Percentiles rank a stretch among this genome's conserved stretches.
phyloP scores from a whole-genome alignment of 1,140 invertebrate species.

The Sarcophaga bullata region DNA sequence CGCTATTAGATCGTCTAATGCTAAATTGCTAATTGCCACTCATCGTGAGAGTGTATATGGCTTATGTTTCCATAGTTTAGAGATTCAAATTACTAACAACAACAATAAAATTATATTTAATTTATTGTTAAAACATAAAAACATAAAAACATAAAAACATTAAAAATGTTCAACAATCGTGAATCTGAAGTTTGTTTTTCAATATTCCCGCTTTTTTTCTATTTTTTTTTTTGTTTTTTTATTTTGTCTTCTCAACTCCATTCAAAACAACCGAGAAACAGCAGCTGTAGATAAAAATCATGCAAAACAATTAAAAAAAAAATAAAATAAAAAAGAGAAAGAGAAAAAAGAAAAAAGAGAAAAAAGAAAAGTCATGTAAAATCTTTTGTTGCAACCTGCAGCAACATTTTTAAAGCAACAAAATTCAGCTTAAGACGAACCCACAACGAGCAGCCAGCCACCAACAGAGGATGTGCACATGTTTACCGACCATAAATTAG shows the following conservation, averaged over 20 bases:
- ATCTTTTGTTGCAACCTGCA: not conserved
- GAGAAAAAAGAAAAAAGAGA: not conserved
- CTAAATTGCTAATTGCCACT: slow-evolving; percentile 33
- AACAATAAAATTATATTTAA: slow-evolving; percentile 38
- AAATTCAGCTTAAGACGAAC: not conserved
- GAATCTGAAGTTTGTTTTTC: slow-evolving; percentile 11
- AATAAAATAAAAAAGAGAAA: not conserved
- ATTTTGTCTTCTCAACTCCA: not conserved
- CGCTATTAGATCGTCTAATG: slow-evolving; percentile 30
- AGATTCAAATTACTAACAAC: slow-evolving; percentile 33
- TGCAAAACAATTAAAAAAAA: slow-evolving; percentile 26
- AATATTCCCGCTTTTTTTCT: not conserved
- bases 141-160: slow-evolving; percentile 19
- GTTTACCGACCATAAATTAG: slow-evolving; percentile 31
- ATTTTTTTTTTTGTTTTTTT: not conserved
- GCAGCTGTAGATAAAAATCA: not conserved
- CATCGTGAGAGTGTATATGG: not conserved
- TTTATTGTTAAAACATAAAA: slow-evolving; percentile 29
- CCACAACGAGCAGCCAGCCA: not conserved
- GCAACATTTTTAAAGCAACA: not conserved
- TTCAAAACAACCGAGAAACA: too few relatives aligned
- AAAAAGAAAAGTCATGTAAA: not conserved
- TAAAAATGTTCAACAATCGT: slow-evolving; percentile 18
- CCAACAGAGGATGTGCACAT: slow-evolving; percentile 10
- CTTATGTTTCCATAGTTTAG: not conserved